Base-by-base conservation (phyloP, 2,113 vertebrate genomes). In the Orientallactaga bullata region DNA sequence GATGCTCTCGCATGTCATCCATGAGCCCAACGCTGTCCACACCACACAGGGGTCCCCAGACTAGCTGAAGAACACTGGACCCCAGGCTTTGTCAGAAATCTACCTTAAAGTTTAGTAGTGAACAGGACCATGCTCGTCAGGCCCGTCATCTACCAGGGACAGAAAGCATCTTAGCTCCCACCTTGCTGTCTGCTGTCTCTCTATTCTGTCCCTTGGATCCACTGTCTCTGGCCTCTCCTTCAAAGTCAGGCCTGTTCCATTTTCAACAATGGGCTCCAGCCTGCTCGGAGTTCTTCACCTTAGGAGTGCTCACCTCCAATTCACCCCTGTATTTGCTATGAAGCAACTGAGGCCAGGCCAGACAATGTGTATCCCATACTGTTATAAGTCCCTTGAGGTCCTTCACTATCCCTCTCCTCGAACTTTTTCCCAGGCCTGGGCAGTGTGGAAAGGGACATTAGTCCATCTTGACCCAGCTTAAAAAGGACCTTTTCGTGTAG, bases 301-400 rank as follows among this genome's bases (percentile, higher is more conserved):
- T 1, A 58, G 35, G 20, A 26, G 28, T 21, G 11, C 39, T 9
- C 4, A 16, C 60, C 47, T 28, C 61, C 10, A 0, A 9, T 39
- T 17, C 55, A 42, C 18, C 8, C 39, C 37, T 12, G 7, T 0
- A 0, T 4, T 13, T 13, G 20, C 2, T 1, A 2, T 47, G 21
- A 42, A 51, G 65, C 60, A 72, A 86, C 76, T 1, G 28, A 88
- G 79, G 79, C 76, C 73, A 66, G 30, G 39, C 30, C 5, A 0
- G 30, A 10, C 3, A 15, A 20, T 7, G 18, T 39, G 8, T 8
- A 10, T 32, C 39, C 55, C 42, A 28, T 13, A 23, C 51, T 10
- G 4, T 72, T 18, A 0, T 12, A 23, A 55, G 26, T 18, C 0
- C 6, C 7, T 8, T 63, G 3, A 16, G 0, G 11, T 13, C 42